phyloP scores from a whole-genome alignment of 2,113 vertebrate species.

The Amblyornis subalaris region DNA sequence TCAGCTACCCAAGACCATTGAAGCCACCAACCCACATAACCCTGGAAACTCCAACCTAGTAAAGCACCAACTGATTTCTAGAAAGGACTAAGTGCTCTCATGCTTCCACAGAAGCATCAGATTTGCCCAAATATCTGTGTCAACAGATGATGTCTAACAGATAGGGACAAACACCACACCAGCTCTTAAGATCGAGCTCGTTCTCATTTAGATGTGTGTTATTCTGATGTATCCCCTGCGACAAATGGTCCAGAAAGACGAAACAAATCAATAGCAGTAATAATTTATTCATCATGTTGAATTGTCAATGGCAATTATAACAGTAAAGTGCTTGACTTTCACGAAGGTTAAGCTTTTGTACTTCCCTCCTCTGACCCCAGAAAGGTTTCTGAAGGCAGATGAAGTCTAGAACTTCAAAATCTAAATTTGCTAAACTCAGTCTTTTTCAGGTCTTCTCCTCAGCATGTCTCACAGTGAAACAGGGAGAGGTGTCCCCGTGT shows the following conservation, averaged over 20 bases:
- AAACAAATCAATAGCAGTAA: slow-evolving; percentile 20
- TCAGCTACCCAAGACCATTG: background rate
- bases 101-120: background rate
- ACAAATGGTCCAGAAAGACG: slow-evolving; percentile 4
- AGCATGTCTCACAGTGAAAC: background rate
- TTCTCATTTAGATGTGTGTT: background rate
- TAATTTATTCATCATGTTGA: slow-evolving; percentile 13
- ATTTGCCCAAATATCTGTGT: background rate
- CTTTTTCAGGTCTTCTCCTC: background rate
- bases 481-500: background rate
- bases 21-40: background rate
- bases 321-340: background rate
- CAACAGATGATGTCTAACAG: background rate
- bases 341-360: background rate
- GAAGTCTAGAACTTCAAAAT: background rate
- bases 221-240: background rate
- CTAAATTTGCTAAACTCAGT: background rate
- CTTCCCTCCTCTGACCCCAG: background rate
- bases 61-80: background rate
- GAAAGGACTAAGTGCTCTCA: background rate
- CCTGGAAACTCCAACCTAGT: background rate
- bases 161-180: background rate
- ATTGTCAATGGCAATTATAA: background rate
- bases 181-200: background rate
- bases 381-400: background rate